Evolutionary conservation across 2,113 vertebrate genomes (phyloP).

Genomic region (Cebus imitator): DNA sequence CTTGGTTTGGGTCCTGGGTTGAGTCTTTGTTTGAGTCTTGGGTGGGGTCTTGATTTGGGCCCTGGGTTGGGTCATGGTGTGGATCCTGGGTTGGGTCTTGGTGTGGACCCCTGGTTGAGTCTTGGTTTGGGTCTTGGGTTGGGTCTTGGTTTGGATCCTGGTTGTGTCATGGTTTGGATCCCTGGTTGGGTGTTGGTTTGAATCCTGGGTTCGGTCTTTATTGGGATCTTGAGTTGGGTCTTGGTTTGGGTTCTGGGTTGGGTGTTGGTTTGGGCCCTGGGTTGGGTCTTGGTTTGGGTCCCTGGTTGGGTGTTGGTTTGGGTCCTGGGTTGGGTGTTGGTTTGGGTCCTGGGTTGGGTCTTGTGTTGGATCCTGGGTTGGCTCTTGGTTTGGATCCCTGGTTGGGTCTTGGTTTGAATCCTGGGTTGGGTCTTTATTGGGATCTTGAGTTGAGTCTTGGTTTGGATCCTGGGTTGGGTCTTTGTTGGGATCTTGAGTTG

Average conservation of each 20-base stretch:
- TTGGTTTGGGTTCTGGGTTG: not conserved
- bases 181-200: not conserved
- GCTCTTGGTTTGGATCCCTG: too few species aligned
- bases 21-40: not conserved
- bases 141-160: not conserved
- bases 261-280: not conserved
- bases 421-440: not conserved
- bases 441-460: not conserved
- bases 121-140: too few species aligned
- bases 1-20: not conserved
- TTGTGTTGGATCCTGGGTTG: too few species aligned
- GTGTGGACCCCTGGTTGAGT: too few species aligned
- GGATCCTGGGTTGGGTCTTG: too few species aligned
- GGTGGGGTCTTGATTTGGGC: not conserved
- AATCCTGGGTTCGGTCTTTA: not conserved
- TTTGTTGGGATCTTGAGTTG: not conserved
- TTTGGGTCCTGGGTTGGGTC: too few species aligned
- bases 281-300: not conserved
- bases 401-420: not conserved
- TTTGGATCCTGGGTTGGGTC: not conserved
- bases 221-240: rapidly evolving
- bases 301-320: too few species aligned
- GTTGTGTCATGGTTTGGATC: too few species aligned
- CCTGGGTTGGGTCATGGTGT: too few species aligned
- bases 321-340: too few species aligned